Evolutionary conservation across 1,140 invertebrate genomes (phyloP), one percentile per base, ranked within the genome.

Genomic region (Onthophagus taurus): DNA sequence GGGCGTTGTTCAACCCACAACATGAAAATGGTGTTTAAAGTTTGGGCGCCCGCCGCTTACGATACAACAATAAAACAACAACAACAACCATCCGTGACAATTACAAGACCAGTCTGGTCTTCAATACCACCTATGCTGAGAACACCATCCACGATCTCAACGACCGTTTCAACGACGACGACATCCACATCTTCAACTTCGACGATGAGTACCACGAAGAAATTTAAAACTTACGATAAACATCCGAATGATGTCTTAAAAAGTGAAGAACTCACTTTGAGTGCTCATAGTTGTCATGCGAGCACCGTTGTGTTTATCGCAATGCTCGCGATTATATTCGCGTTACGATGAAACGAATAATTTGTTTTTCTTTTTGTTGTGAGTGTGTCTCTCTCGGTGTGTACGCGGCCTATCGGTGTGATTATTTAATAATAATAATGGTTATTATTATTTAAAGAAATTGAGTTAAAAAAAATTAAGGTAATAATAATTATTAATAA

Each of bases 11-110:
- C 83, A 29, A 86, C 82, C 48, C 81, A 94, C 64, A 92, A 94
- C 71, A 95, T 94, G 90, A 93, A 92, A 74, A 84, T 94, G 31
- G 86, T 94, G 18, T 94, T 95, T 70, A 91, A 93, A 66, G 59
- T 61, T 31, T 92, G 88, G 63, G 59, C 63, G 50, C 64, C 61
- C 38, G 59, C 64, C 57, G 69, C 49, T 57, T 71, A 57, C 24
- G 58, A 65, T 16, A 74, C 74, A 35, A 63, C 64, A 24, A n/a
- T n/a, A n/a, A n/a, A n/a, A n/a, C n/a, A n/a, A n/a, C n/a, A n/a
- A n/a, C n/a, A n/a, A n/a, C 59, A 70, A 21, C 31, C 53, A 41
- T 29, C 53, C 16, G 16, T 50, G 26, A 31, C 47, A 3, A 14
- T 45, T 6, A 34, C 46, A 4, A 39, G 26, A 17, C 31, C 47